Evolutionary conservation across 2,113 vertebrate species (phyloP).

Genomic region (Camelus dromedarius): DNA sequence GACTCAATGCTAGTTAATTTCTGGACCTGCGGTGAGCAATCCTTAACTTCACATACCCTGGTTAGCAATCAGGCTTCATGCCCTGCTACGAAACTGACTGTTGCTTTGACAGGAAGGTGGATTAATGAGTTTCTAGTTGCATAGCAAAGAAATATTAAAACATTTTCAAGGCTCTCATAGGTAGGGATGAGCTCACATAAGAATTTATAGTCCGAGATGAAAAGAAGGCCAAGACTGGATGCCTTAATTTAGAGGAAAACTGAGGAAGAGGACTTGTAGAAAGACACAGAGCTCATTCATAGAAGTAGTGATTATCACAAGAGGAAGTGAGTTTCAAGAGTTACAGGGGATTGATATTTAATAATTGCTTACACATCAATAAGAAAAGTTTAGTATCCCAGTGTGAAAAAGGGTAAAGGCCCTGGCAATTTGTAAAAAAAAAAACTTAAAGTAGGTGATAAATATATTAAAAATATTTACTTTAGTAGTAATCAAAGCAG

Average conservation of each 20-base stretch:
- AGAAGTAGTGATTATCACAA: conserved; percentile 19
- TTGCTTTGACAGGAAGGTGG: conserved; percentile 13
- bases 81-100: neutral
- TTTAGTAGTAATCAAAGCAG: conserved; percentile 25
- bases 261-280: conserved; percentile 1
- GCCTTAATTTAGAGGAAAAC: neutral
- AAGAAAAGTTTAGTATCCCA: neutral
- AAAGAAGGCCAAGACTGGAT: neutral
- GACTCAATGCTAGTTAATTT: neutral
- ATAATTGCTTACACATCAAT: neutral
- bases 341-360: neutral
- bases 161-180: neutral
- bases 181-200: neutral
- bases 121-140: neutral
- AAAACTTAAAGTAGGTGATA: neutral
- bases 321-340: conserved; percentile 20
- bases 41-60: neutral
- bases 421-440: neutral
- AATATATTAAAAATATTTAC: conserved; percentile 56
- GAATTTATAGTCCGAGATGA: neutral
- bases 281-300: neutral
- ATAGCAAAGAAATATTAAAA: conserved; percentile 20
- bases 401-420: neutral
- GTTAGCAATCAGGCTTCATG: neutral
- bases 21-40: neutral